These are phyloP conservation scores for Alcis repandata DNA, from an alignment of 2,888 invertebrate species.

Conservation along the genomic window DNA sequence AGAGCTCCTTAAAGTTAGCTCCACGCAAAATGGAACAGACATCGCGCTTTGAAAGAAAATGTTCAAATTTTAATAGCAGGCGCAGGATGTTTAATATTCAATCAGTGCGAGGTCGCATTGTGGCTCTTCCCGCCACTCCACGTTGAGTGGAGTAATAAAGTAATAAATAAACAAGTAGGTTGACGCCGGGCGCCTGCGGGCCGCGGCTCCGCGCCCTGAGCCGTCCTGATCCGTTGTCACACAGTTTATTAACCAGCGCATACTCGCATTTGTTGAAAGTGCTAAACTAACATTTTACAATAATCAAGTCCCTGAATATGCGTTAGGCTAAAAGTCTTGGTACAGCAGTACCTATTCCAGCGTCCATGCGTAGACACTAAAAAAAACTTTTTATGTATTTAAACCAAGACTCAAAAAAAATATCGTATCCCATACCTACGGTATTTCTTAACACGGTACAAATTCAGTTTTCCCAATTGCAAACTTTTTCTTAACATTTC, in stretches of 20 bases:
- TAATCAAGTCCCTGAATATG: background rate
- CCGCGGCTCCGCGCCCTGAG: slow-evolving; percentile 19
- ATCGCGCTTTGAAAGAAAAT: slow-evolving; percentile 45
- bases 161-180: slow-evolving; percentile 79
- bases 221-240: slow-evolving; percentile 29
- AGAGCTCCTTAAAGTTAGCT: slow-evolving; percentile 24
- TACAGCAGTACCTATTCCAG: too few relatives aligned
- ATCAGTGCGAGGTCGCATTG: slow-evolving; percentile 74
- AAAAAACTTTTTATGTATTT: too few relatives aligned
- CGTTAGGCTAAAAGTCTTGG: background rate
- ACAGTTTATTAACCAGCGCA: slow-evolving; percentile 20
- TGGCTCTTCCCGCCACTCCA: slow-evolving; percentile 73
- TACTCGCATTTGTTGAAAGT: slow-evolving; percentile 6
- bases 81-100: slow-evolving; percentile 75
- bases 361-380: too few relatives aligned
- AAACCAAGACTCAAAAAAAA: too few relatives aligned
- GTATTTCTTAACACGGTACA: too few relatives aligned
- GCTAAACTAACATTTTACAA: slow-evolving; percentile 6
- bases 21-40: slow-evolving; percentile 28
- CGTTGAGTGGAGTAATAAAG: slow-evolving; percentile 79
- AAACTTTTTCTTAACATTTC: too few relatives aligned
- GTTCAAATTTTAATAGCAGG: slow-evolving; percentile 57
- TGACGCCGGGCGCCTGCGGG: slow-evolving; percentile 53
- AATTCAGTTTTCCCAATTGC: too few relatives aligned
- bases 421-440: too few relatives aligned